Evolutionary conservation across 2,797 vertebrate genomes (phyloP).

Genomic region (Nyctalus aviator): DNA sequence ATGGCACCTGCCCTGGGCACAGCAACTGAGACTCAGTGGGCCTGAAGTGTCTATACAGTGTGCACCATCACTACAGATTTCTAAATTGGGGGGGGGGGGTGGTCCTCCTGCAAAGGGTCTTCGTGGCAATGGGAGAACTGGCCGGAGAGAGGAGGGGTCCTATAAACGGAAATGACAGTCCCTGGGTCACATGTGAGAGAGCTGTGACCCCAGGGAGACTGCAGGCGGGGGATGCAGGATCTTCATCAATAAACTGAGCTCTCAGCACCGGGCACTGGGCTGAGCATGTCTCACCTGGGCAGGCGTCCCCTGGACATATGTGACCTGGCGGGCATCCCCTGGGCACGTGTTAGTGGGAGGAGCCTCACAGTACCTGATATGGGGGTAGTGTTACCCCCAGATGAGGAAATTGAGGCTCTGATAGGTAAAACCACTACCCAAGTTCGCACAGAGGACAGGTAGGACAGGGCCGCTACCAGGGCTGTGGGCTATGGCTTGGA

Average conservation of each 20-base stretch:
- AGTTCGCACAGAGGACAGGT: background rate
- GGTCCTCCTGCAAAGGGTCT: background rate
- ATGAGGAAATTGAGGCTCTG: background rate
- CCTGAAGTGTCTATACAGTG: background rate
- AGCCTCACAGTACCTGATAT: background rate
- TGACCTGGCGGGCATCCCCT: too few species aligned
- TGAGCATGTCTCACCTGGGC: background rate
- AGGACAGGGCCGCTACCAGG: rapidly evolving
- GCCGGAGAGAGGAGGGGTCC: background rate
- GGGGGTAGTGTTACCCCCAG: background rate
- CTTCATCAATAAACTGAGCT: background rate
- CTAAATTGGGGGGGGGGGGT: rapidly evolving
- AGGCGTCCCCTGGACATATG: too few species aligned
- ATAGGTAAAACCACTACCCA: background rate
- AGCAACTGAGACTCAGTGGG: background rate
- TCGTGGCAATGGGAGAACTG: background rate
- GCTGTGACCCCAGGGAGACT: rapidly evolving
- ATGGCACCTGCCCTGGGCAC: background rate
- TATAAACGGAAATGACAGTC: rapidly evolving
- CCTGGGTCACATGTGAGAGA: background rate
- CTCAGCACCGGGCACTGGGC: rapidly evolving
- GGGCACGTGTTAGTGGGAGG: background rate
- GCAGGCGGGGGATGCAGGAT: background rate
- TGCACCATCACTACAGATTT: background rate
- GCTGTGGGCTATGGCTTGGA: rapidly evolving